These are phyloP conservation scores for Hemistola chrysoprasaria DNA, from an alignment of 2,888 invertebrate species.

Conservation along the genomic window DNA sequence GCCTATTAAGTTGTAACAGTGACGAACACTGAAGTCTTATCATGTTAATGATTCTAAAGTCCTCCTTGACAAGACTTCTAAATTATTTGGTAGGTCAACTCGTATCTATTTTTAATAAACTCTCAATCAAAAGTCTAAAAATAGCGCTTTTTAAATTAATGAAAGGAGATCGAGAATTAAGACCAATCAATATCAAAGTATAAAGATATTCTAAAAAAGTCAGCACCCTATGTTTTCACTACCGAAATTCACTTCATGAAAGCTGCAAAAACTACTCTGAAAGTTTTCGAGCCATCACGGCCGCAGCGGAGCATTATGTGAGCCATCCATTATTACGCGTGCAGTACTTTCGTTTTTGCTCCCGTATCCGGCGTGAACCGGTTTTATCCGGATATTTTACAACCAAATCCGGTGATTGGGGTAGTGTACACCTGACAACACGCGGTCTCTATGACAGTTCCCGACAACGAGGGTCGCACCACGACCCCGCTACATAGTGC, in stretches of 20 bases:
- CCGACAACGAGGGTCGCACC: constrained; percentile 34
- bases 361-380: constrained; percentile 8
- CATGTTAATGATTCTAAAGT: no score
- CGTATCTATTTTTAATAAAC: no score
- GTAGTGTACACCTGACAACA: constrained; percentile 29
- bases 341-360: constrained; percentile 9
- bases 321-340: neutral
- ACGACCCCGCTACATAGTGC: constrained; percentile 9
- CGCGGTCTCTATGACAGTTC: constrained; percentile 44
- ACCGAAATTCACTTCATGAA: neutral
- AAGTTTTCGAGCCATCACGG: neutral
- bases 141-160: no score
- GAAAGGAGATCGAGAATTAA: no score
- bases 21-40: no score
- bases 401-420: constrained; percentile 22
- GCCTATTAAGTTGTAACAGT: no score
- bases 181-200: no score
- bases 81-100: no score
- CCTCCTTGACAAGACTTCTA: no score
- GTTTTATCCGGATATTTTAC: constrained; percentile 16
- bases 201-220: no score
- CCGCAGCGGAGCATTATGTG: neutral
- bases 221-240: no score
- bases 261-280: neutral
- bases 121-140: no score